Percentiles rank a stretch among this genome's conserved stretches.
Evolutionary conservation across 2,888 invertebrate species (phyloP).

Genomic region (Mechanitis mazaeus): DNA sequence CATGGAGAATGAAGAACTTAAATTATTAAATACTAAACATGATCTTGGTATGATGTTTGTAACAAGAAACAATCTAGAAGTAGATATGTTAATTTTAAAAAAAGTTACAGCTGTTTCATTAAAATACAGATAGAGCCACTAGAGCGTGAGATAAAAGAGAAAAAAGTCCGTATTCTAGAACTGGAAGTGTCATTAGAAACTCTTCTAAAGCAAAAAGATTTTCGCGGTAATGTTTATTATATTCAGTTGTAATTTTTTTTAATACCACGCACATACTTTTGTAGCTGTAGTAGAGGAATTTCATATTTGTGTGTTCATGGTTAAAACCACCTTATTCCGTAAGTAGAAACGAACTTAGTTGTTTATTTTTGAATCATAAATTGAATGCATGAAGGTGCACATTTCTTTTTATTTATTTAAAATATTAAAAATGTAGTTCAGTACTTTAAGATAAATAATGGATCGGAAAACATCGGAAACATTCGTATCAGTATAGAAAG

Average conservation of each 20-base stretch:
- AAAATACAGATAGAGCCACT: conserved; percentile 85
- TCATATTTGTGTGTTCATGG: no score
- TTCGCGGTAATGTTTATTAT: conserved; percentile 63
- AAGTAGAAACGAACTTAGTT: no score
- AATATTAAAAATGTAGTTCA: no score
- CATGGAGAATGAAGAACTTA: conserved; percentile 89
- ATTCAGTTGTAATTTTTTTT: conserved; percentile 71
- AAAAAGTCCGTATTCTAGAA: conserved; percentile 86
- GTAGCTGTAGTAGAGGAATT: not conserved
- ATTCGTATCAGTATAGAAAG: no score
- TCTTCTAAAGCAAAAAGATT: conserved; percentile 84
- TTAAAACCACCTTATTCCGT: no score
- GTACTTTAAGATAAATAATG: no score
- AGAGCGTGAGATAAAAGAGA: conserved; percentile 88
- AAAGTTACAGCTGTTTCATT: conserved; percentile 67
- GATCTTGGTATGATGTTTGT: conserved; percentile 57
- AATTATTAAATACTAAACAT: conserved; percentile 74
- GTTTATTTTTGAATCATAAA: no score
- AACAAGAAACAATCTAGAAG: conserved; percentile 7
- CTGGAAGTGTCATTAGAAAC: conserved; percentile 90
- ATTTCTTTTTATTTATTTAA: no score
- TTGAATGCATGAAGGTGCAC: no score
- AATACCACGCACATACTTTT: not conserved
- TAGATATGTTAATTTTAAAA: conserved; percentile 34
- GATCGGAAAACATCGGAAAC: no score